These are phyloP conservation scores for Gymnobelideus leadbeateri DNA, from an alignment of 2,113 vertebrate species.

Conservation along the genomic window DNA sequence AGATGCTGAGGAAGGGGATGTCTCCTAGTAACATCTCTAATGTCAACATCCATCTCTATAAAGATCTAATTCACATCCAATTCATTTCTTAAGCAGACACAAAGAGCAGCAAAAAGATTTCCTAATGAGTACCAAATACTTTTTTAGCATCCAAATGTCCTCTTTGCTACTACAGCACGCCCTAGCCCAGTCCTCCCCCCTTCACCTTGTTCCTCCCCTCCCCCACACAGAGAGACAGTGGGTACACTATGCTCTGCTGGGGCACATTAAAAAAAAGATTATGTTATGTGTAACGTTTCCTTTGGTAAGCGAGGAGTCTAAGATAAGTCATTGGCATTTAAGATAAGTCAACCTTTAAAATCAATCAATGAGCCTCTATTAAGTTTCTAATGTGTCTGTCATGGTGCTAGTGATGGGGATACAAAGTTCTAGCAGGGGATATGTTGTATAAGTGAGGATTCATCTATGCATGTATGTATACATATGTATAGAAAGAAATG, in stretches of 20 bases:
- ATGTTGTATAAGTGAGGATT: background rate
- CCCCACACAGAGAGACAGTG: background rate
- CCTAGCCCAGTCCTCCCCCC: background rate
- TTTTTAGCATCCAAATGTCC: background rate
- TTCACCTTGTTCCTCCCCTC: background rate
- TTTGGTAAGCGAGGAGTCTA: background rate
- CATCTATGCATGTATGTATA: too few relatives aligned
- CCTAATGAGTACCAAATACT: background rate
- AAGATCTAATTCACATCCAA: background rate
- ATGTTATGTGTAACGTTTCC: background rate
- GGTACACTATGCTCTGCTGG: background rate
- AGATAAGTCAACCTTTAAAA: background rate
- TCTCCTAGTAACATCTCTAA: background rate
- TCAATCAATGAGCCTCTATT: background rate
- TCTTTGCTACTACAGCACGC: background rate
- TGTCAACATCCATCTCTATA: background rate
- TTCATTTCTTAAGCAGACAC: background rate
- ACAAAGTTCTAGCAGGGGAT: background rate
- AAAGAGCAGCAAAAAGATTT: background rate
- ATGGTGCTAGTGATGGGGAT: background rate
- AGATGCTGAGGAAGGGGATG: background rate
- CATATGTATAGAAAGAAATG: background rate
- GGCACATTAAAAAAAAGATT: background rate
- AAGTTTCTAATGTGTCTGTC: background rate
- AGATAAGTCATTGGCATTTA: background rate